Percentiles rank a stretch among this genome's conserved stretches.
phyloP scores from a whole-genome alignment of 2,797 vertebrate species.

The Podargus strigoides region DNA sequence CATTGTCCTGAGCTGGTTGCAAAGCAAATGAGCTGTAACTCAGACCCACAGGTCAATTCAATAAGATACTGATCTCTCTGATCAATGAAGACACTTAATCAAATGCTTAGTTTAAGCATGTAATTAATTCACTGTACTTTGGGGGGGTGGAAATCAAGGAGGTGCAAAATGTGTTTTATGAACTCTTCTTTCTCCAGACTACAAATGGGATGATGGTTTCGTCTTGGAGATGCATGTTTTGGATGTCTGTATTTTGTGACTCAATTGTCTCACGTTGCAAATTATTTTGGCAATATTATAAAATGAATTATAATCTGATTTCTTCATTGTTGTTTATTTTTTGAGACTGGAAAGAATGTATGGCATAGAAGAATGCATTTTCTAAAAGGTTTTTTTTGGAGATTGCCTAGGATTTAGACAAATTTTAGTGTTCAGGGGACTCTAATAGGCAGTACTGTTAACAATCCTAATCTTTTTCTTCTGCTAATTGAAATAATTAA shows the following conservation, averaged over 20 bases:
- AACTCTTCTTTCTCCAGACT: background rate
- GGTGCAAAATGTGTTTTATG: background rate
- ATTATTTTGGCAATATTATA: background rate
- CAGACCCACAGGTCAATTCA: background rate
- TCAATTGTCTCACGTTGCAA: background rate
- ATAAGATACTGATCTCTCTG: background rate
- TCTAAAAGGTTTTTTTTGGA: background rate
- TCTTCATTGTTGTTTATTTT: background rate
- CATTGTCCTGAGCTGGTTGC: background rate
- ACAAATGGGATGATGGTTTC: background rate
- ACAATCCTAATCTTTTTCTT: background rate
- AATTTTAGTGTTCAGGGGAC: background rate
- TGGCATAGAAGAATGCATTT: background rate
- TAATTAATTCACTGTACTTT: background rate
- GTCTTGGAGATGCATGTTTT: background rate
- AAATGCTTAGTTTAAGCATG: background rate
- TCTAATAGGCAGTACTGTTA: background rate
- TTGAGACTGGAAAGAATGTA: background rate
- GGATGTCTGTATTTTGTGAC: background rate
- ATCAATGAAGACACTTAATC: background rate
- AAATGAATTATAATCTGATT: background rate
- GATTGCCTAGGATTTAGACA: background rate
- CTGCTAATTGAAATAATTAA: background rate
- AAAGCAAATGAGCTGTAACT: slow-evolving; percentile 18
- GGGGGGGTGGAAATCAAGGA: background rate